These are phyloP conservation scores for Patella vulgata DNA, from an alignment of 1,140 invertebrate genomes.

Conservation along the genomic window DNA sequence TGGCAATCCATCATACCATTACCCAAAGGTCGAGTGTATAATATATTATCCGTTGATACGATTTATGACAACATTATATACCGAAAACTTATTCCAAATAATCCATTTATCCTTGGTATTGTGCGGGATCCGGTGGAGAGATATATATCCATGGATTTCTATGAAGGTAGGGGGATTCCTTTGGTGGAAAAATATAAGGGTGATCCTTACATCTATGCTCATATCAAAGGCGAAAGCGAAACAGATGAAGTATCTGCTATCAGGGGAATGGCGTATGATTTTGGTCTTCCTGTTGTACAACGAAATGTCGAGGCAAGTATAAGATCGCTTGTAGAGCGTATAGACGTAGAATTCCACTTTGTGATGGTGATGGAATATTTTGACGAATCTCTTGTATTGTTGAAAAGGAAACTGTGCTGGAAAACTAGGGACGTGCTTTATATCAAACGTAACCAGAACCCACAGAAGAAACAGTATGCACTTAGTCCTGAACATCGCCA, in stretches of 20 bases:
- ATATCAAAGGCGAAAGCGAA: constrained; percentile 3
- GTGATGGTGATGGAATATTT: constrained; percentile 58
- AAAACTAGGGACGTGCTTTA: constrained; percentile 54
- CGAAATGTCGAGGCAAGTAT: constrained; percentile 32
- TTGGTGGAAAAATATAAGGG: background rate
- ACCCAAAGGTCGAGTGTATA: constrained; percentile 29
- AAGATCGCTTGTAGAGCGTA: constrained; percentile 35
- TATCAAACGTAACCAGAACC: constrained; percentile 44
- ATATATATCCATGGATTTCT: constrained; percentile 1
- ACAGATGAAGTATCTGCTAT: constrained; percentile 15
- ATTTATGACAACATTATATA: constrained; percentile 48
- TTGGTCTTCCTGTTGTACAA: constrained; percentile 34
- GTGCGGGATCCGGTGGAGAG: background rate
- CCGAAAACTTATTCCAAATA: constrained; percentile 15
- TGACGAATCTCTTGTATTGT: constrained; percentile 54
- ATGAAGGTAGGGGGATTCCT: constrained; percentile 10
- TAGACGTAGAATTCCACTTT: constrained; percentile 47
- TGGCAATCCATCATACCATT: constrained; percentile 20
- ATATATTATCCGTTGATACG: constrained; percentile 44
- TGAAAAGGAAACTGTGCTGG: constrained; percentile 55
- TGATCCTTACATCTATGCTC: background rate
- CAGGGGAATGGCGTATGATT: constrained; percentile 49
- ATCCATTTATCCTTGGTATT: background rate
- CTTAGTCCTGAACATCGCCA: constrained; percentile 29
- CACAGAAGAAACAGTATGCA: constrained; percentile 23